phyloP scores from a whole-genome alignment of 2,113 vertebrate genomes.

The Pimephales promelas region DNA sequence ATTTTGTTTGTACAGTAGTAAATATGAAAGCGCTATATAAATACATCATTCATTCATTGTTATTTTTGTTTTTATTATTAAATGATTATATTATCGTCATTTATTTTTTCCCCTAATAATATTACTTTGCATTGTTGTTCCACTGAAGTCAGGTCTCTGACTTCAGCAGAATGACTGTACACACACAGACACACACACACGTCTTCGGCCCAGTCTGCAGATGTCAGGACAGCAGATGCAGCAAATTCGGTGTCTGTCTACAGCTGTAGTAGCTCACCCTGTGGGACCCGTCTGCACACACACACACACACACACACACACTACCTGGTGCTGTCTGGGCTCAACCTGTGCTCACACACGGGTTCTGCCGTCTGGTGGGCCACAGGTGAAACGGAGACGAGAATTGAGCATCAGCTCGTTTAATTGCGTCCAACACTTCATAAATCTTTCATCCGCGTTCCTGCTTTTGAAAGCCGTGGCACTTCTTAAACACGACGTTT shows the following conservation, averaged over 20 bases:
- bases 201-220: slow-evolving; percentile 60
- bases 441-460: slow-evolving; percentile 16
- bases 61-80: neutral
- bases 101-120: neutral
- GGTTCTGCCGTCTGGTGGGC: slow-evolving; percentile 19
- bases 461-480: neutral
- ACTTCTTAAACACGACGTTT: neutral
- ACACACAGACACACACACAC: slow-evolving; percentile 39
- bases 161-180: neutral
- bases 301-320: slow-evolving; percentile 25
- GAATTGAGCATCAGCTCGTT: neutral
- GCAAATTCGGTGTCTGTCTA: slow-evolving; percentile 56
- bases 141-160: neutral
- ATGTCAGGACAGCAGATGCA: slow-evolving; percentile 66
- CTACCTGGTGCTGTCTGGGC: slow-evolving; percentile 30
- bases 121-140: neutral
- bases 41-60: too few relatives aligned
- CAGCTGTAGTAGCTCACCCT: slow-evolving; percentile 64
- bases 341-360: slow-evolving; percentile 40
- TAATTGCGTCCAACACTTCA: neutral
- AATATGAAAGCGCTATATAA: too few relatives aligned
- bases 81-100: neutral
- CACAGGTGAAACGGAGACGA: slow-evolving; percentile 23
- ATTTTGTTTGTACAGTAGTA: too few relatives aligned
- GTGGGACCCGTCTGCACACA: slow-evolving; percentile 55